These are phyloP conservation scores for Zoanthus solanderi DNA, from an alignment of 92 coral and sea anemone genomes.

Conservation along the genomic window DNA sequence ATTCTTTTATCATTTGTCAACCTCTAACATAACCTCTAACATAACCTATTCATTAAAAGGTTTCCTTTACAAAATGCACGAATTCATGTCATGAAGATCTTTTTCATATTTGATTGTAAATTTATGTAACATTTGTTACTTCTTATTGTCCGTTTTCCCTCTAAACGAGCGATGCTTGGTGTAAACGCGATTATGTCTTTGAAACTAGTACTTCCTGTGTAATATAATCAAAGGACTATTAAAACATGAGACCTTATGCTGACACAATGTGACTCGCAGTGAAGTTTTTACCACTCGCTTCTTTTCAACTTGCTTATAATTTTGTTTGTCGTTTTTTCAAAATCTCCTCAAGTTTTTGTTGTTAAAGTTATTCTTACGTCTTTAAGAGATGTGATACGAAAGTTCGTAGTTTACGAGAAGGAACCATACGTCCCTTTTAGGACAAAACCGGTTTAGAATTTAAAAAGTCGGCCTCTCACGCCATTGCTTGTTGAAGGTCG, in stretches of 20 bases:
- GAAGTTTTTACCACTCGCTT: background rate
- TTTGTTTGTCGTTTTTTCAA: background rate
- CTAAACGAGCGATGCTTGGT: background rate
- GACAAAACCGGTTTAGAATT: background rate
- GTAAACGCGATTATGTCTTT: background rate
- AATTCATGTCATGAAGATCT: background rate
- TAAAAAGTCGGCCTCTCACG: background rate
- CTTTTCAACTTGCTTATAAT: background rate
- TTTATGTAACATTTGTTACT: background rate
- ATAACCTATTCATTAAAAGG: background rate
- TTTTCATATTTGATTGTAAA: background rate
- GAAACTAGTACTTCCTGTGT: background rate
- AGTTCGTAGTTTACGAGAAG: background rate
- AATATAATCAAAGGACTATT: background rate
- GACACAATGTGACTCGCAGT: background rate
- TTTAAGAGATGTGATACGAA: background rate
- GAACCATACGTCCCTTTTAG: background rate
- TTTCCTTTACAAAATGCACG: background rate
- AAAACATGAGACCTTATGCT: background rate
- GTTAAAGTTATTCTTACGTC: background rate
- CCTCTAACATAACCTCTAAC: no score
- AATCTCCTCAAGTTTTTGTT: background rate
- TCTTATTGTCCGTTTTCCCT: background rate
- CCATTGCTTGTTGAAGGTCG: background rate
- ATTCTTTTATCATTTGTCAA: background rate